Base-by-base conservation (phyloP, 2,113 vertebrate species). In the Pristiophorus japonicus region DNA sequence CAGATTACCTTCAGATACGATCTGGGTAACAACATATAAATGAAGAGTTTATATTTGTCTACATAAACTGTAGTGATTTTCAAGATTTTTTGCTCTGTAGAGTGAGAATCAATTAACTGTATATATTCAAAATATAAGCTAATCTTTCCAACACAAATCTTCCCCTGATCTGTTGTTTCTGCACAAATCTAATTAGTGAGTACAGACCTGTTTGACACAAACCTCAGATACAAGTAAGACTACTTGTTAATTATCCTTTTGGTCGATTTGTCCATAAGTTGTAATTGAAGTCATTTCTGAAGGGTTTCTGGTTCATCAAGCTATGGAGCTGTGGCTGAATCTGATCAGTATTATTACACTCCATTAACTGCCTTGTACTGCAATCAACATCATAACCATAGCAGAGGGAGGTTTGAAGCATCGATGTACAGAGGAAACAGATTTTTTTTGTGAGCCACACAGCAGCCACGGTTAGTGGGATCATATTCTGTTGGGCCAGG, bases 281-380 rank as follows among this genome's bases (percentile, higher is more conserved):
- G 93, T 94, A 94, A 94, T 94, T 94, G 93, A 67, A 94, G 65
- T 51, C 93, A 70, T 51, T 73, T 94, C 93, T 73, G 93, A 94
- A 27, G 42, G 93, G 65, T 67, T 70, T 94, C 38, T 94, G 65
- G 65, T 94, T 94, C 93, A 73, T 51, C 24, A 51, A 66, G 93
- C 66, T 70, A 14, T 51, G 24, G 65, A 70, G 45, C 66, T 30
- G 16, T 94, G 93, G 38, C 93, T 94, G 66, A 70, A 34, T 94
- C 45, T 94, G 65, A 70, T 94, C 38, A 11, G 3, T 94, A 34
- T 70, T 94, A 45, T 62, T 59, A 90, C 2, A 22, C 24, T 94
- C 66, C 65, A 47, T 94, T 94, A 70, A 73, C 51, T 94, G 30
- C 27, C 45, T 94, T 51, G 92, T 73, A 51, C 24, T 51, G 4